Evolutionary conservation across 2,797 vertebrate genomes (phyloP).

Genomic region (Cyclopterus lumpus): DNA sequence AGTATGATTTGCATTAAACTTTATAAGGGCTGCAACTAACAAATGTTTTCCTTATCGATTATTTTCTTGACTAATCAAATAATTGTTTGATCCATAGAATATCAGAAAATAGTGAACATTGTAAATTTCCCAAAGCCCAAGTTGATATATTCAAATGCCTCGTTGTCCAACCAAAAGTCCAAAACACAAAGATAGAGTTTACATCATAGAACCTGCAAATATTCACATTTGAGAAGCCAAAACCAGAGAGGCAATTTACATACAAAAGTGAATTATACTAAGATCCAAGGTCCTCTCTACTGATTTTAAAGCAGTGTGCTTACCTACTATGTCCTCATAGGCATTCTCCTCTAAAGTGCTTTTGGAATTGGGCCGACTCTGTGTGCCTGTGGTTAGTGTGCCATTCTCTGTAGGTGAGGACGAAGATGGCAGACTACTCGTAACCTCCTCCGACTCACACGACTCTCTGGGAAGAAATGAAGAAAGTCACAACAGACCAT

Average conservation of each 20-base stretch:
- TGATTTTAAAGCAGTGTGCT: slow-evolving; percentile 64
- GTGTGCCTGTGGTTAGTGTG: slow-evolving; percentile 82
- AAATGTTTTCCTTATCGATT: background rate
- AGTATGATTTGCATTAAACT: background rate
- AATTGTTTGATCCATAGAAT: background rate
- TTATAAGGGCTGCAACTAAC: background rate
- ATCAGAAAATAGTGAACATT: slow-evolving; percentile 4
- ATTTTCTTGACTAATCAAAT: background rate
- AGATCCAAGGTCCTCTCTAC: background rate
- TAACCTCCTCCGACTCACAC: slow-evolving; percentile 93
- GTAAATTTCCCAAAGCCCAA: background rate
- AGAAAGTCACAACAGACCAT: slow-evolving; percentile 35
- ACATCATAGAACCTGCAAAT: background rate
- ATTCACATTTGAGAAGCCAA: background rate
- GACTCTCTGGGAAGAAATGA: slow-evolving; percentile 87
- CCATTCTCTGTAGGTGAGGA: slow-evolving; percentile 93
- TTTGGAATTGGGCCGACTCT: slow-evolving; percentile 90
- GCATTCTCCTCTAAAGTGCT: slow-evolving; percentile 99
- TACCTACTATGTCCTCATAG: slow-evolving; percentile 99
- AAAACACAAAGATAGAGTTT: slow-evolving; percentile 1
- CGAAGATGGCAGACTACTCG: slow-evolving; percentile 89
- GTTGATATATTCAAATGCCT: background rate
- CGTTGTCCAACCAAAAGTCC: background rate
- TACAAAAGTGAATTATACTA: background rate
- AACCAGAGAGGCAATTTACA: background rate